Conservation (phyloP, 2,113 vertebrate species). For the Cephalopholis sonnerati region DNA sequence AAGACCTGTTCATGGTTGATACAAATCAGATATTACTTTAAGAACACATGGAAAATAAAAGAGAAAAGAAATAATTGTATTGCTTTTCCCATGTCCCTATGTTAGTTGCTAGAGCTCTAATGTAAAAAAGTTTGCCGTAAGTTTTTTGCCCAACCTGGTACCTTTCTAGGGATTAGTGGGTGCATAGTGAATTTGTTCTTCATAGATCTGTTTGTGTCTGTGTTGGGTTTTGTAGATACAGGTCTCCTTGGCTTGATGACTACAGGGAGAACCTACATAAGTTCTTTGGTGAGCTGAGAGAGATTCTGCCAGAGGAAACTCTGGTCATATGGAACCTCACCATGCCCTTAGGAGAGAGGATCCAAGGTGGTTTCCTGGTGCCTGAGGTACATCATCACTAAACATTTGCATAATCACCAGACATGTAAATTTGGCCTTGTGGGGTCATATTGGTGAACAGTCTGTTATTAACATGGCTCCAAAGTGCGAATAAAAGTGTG, state of each 20-base stretch:
- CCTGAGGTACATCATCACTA: constrained; percentile 80
- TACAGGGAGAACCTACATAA: constrained; percentile 84
- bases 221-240: constrained; percentile 80
- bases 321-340: constrained; percentile 90
- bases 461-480: neutral
- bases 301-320: constrained; percentile 81
- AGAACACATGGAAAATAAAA: neutral
- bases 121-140: too few relatives aligned
- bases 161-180: neutral
- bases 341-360: constrained; percentile 87
- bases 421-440: neutral
- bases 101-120: too few relatives aligned
- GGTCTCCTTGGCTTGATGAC: constrained; percentile 62
- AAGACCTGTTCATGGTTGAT: neutral
- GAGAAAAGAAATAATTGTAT: neutral
- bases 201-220: neutral
- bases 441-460: neutral
- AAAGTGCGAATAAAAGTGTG: too few relatives aligned
- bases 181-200: neutral
- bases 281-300: constrained; percentile 83
- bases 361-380: constrained; percentile 87
- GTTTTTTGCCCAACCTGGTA: too few relatives aligned
- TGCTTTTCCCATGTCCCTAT: neutral
- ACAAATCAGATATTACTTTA: neutral
- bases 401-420: neutral